These are phyloP conservation scores for Gambusia affinis DNA, from an alignment of 2,113 vertebrate species.

Conservation along the genomic window DNA sequence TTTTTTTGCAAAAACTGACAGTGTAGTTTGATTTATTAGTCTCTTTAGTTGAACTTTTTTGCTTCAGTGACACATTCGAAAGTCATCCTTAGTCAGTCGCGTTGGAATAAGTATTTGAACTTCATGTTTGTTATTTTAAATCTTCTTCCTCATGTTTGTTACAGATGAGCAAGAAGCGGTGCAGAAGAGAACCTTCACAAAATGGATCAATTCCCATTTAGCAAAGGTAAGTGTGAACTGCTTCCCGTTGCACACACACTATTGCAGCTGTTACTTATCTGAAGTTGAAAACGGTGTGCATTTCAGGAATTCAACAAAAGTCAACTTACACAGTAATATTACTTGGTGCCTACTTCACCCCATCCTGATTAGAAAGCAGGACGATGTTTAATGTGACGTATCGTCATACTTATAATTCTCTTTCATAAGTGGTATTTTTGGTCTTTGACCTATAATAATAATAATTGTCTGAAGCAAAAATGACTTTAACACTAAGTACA, in stretches of 20 bases:
- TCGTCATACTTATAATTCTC: slow-evolving; percentile 14
- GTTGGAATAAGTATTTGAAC: slow-evolving; percentile 8
- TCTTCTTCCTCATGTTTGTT: neutral
- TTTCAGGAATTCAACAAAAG: slow-evolving; percentile 8
- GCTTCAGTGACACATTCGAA: neutral
- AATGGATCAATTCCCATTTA: slow-evolving; percentile 99
- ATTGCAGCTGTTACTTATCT: neutral
- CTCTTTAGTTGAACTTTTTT: neutral
- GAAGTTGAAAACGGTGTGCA: neutral
- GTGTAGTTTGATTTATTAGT: too few relatives aligned
- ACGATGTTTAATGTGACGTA: slow-evolving; percentile 2
- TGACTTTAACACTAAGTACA: slow-evolving; percentile 2
- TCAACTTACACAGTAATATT: neutral
- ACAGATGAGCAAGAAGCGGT: slow-evolving; percentile 97
- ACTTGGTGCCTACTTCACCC: neutral
- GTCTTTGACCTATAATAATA: slow-evolving; percentile 26
- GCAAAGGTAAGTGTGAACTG: slow-evolving; percentile 87
- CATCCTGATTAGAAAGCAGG: slow-evolving; percentile 4
- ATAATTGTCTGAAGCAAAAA: slow-evolving; percentile 24
- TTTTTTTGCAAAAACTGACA: too few relatives aligned
- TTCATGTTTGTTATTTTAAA: slow-evolving; percentile 31
- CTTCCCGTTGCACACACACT: neutral
- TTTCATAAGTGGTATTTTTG: slow-evolving; percentile 21
- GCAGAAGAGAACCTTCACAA: slow-evolving; percentile 98
- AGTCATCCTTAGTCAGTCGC: neutral